Evolutionary conservation across 2,113 vertebrate species (phyloP).

Genomic region (Nibea coibor): DNA sequence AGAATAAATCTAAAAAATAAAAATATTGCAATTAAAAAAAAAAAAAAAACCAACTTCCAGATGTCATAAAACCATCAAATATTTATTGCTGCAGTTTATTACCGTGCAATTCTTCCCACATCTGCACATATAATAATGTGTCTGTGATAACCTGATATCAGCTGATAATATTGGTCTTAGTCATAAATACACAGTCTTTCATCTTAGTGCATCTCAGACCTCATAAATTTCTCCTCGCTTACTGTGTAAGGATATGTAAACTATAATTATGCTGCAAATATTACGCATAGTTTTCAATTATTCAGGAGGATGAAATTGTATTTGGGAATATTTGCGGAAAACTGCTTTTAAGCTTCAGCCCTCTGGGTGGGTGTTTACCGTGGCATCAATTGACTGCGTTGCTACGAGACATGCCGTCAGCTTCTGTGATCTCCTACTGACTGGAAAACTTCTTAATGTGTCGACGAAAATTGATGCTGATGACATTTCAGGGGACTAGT

Average conservation of each 20-base stretch:
- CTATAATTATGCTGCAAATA: background rate
- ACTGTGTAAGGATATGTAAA: background rate
- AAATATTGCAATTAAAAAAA: no score
- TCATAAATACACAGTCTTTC: background rate
- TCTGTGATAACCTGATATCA: background rate
- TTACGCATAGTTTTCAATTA: background rate
- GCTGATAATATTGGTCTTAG: background rate
- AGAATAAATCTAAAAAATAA: background rate
- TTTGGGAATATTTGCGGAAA: background rate
- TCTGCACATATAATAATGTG: background rate
- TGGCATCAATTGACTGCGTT: background rate
- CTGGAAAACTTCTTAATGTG: background rate
- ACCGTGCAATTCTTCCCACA: background rate
- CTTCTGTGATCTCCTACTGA: background rate
- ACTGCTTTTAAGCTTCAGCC: background rate
- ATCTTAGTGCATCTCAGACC: background rate
- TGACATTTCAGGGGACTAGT: background rate
- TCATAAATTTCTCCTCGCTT: background rate
- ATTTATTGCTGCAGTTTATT: background rate
- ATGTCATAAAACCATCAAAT: background rate
- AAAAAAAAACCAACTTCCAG: background rate
- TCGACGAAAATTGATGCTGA: background rate
- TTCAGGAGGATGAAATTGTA: background rate
- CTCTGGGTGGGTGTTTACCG: background rate
- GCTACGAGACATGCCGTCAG: background rate